Percentiles rank a stretch among this genome's conserved stretches.
Evolutionary conservation across 2,888 invertebrate genomes (phyloP).

Genomic region (Meandrusa payeni): DNA sequence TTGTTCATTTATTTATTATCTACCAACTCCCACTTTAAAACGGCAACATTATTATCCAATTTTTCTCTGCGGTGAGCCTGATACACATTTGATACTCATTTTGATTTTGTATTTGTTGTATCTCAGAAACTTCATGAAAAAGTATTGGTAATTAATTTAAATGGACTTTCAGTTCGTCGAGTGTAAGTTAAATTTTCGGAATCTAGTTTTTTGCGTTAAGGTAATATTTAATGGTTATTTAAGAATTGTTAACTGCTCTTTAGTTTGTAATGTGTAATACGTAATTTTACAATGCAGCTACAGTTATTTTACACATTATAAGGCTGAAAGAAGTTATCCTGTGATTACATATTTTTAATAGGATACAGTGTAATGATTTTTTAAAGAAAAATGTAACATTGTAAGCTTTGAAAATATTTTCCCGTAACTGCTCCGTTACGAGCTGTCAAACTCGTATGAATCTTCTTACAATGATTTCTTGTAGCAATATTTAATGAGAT

Average conservation of each 20-base stretch:
- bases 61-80: conserved; percentile 13
- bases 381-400: too few species aligned
- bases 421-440: not conserved
- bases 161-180: conserved; percentile 12
- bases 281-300: conserved; percentile 5
- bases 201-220: conserved; percentile 10
- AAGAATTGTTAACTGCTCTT: not conserved
- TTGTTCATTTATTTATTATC: too few species aligned
- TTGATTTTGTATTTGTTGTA: conserved; percentile 19
- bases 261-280: conserved; percentile 2
- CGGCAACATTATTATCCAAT: conserved; percentile 6
- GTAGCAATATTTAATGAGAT: too few species aligned
- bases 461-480: too few species aligned
- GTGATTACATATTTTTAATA: too few species aligned
- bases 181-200: conserved; percentile 9
- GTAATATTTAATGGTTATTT: conserved; percentile 13
- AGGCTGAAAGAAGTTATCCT: too few species aligned
- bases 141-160: conserved; percentile 5
- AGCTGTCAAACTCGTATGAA: not conserved
- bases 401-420: too few species aligned
- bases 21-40: too few species aligned
- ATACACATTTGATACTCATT: conserved; percentile 6
- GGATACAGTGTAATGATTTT: too few species aligned
- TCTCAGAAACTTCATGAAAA: conserved; percentile 4
- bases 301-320: too few species aligned